These are phyloP conservation scores for Ispidina lecontei DNA, from an alignment of 2,797 vertebrate species.

Conservation along the genomic window DNA sequence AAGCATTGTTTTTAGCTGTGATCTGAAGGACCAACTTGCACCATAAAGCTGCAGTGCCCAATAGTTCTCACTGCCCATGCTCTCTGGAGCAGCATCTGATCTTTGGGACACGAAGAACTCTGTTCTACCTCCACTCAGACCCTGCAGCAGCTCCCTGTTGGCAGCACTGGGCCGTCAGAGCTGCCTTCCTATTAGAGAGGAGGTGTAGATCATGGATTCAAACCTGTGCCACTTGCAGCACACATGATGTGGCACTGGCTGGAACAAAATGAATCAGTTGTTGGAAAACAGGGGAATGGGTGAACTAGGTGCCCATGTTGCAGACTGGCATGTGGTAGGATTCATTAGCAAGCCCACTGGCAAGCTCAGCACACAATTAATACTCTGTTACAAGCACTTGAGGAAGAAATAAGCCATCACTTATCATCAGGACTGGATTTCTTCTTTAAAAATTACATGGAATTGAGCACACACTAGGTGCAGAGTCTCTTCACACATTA, in stretches of 20 bases:
- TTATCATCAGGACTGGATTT: neutral
- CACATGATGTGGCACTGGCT: neutral
- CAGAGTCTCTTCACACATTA: conserved; percentile 18
- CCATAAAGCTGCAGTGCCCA: neutral
- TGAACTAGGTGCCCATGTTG: neutral
- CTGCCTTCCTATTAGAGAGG: neutral
- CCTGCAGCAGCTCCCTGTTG: neutral
- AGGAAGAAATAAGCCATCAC: neutral
- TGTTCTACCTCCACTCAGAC: neutral
- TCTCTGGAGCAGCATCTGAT: neutral
- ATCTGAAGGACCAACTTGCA: neutral
- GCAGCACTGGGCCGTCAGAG: neutral
- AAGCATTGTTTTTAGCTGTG: neutral
- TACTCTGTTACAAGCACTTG: neutral
- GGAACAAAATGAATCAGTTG: neutral
- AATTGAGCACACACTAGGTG: conserved; percentile 15
- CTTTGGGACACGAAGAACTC: neutral
- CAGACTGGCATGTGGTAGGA: neutral
- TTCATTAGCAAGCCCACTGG: neutral
- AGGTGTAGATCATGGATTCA: neutral
- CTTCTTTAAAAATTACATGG: conserved; percentile 18
- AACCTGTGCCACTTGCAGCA: neutral
- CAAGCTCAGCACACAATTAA: neutral
- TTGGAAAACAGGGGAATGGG: neutral
- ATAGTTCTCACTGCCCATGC: neutral